Evolutionary conservation across 1,140 invertebrate species (phyloP), one percentile per base, ranked within the genome.

Genomic region (Notospermus geniculatus): DNA sequence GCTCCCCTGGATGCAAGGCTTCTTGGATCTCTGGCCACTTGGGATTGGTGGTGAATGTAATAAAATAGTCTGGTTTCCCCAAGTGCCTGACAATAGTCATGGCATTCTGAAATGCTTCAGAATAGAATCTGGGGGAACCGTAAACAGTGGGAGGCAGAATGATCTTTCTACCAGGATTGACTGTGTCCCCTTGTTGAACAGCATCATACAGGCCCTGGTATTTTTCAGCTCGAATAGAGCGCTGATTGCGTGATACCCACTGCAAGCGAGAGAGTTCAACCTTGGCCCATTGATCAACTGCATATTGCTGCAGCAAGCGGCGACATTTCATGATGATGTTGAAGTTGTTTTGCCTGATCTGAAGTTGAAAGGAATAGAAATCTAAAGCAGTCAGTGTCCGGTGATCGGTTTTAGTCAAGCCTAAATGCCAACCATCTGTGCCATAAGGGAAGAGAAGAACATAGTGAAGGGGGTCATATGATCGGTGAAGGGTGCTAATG

Each of bases 41-140:
- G 66, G 70, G 81, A 79, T 82, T 86, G 57, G 73, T 81, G 17
- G 84, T 85, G 29, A 85, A 80, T 27, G 82, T 85, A 27, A 84
- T 79, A 57, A 85, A 84, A 1, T 82, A 60, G 60, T 77, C 71
- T 23, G 82, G 80, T 36, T 71, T 68, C 19, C 84, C 84, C 73
- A 74, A 81, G 29, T 71, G 58, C 11, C 80, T 68, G 9, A 85
- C 84, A 70, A 83, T 85, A 2, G 76, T 66, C 75, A 84, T 81
- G 0, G 79, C 78, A 74, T 85, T 82, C 69, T 83, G 81, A 32
- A 67, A 72, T 43, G 78, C 76, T 64, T 84, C 79, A 45, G 82
- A 73, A 77, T 81, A 81, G 54, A 76, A 62, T 39, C 81, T 67
- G 57, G 79, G 80, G 60, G 79, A 69, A 2, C 78, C 77, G 17